Conservation (phyloP, 2,113 vertebrate genomes). For the Bubo bubo region DNA sequence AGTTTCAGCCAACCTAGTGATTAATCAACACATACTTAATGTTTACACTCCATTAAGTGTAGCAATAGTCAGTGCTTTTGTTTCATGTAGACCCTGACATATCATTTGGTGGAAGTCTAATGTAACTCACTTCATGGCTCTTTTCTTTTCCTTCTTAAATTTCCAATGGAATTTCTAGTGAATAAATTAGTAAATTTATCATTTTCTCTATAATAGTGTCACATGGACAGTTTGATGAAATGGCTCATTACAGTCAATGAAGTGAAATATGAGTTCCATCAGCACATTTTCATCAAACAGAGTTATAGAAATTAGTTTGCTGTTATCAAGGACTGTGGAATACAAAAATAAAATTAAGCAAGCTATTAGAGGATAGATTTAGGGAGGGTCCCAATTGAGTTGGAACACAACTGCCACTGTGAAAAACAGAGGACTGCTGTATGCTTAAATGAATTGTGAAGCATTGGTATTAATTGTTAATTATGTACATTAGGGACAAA, state of each 20-base stretch:
- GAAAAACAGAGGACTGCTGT: constrained; percentile 45
- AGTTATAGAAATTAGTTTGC: constrained; percentile 81
- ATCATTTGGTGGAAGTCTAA: constrained; percentile 69
- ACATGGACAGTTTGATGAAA: constrained; percentile 86
- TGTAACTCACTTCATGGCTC: constrained; percentile 68
- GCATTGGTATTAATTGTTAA: constrained; percentile 51
- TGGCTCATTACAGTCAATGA: constrained; percentile 85
- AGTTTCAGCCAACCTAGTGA: constrained; percentile 54
- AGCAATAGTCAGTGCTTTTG: constrained; percentile 63
- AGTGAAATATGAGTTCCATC: constrained; percentile 86
- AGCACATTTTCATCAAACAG: constrained; percentile 81
- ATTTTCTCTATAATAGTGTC: constrained; percentile 81
- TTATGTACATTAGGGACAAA: constrained; percentile 36
- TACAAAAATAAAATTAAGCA: constrained; percentile 80
- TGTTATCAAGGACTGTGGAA: constrained; percentile 74
- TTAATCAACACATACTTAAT: constrained; percentile 68
- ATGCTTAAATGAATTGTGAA: constrained; percentile 61
- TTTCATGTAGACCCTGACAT: constrained; percentile 62
- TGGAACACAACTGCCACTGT: constrained; percentile 48
- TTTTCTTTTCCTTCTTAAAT: constrained; percentile 74
- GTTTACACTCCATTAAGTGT: constrained; percentile 68
- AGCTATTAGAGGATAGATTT: constrained; percentile 70
- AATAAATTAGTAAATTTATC: constrained; percentile 86
- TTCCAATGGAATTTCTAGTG: constrained; percentile 77
- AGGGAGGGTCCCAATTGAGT: constrained; percentile 62